Conservation (phyloP, 92 coral and sea anemone species). For the Heliopora coerulea region DNA sequence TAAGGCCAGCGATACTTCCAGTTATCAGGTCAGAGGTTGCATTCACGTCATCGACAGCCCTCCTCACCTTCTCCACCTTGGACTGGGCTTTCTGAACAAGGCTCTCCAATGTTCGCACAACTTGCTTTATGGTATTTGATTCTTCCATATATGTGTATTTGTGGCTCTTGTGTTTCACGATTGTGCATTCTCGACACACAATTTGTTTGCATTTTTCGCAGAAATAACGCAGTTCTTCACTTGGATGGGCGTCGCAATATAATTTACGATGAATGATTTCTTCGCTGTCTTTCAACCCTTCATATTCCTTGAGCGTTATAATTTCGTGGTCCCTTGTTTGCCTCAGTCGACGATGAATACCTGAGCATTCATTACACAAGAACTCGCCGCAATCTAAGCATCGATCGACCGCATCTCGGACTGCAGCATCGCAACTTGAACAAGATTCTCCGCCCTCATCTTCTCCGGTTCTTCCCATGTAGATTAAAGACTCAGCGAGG, state of each 20-base stretch:
- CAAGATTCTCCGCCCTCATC: slow-evolving; percentile 35
- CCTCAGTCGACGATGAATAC: slow-evolving; percentile 77
- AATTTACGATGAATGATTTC: slow-evolving; percentile 81
- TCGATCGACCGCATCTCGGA: slow-evolving; percentile 67
- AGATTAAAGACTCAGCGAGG: slow-evolving; percentile 79
- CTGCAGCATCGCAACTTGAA: slow-evolving; percentile 73
- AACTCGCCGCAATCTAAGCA: slow-evolving; percentile 94
- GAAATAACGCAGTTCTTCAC: slow-evolving; percentile 78
- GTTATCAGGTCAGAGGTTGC: slow-evolving; percentile 63
- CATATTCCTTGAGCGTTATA: slow-evolving; percentile 72
- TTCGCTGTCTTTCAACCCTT: slow-evolving; percentile 66
- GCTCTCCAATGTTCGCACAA: slow-evolving; percentile 55
- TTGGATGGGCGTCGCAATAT: slow-evolving; percentile 71
- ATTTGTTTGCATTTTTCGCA: slow-evolving; percentile 87
- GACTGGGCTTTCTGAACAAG: slow-evolving; percentile 57
- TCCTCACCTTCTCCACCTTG: slow-evolving; percentile 59
- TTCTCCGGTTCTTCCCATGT: slow-evolving; percentile 35
- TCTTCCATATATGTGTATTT: slow-evolving; percentile 84
- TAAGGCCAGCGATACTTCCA: slow-evolving; percentile 73
- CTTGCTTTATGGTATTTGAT: slow-evolving; percentile 71
- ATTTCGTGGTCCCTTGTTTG: slow-evolving; percentile 91
- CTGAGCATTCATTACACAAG: slow-evolving; percentile 82
- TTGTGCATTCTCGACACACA: slow-evolving; percentile 85
- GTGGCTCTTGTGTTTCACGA: slow-evolving; percentile 85
- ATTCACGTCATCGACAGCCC: slow-evolving; percentile 64